Evolutionary conservation across 2,888 invertebrate genomes (phyloP).

Genomic region (Amiota communis): DNA sequence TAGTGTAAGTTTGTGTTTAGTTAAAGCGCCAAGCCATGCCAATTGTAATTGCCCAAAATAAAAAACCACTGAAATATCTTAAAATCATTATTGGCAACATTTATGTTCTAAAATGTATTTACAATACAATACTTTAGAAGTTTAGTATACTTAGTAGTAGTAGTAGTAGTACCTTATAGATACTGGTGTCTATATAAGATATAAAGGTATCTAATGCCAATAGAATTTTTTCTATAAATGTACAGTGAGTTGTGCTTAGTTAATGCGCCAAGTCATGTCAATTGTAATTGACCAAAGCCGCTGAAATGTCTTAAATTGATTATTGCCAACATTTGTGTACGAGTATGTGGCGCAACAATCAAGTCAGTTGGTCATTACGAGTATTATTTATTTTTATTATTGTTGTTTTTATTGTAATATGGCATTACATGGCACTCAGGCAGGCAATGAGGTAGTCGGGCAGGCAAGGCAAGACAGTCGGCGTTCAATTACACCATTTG

Average conservation of each 20-base stretch:
- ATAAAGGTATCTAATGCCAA: too few relatives aligned
- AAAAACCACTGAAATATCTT: not conserved
- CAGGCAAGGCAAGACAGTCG: not conserved
- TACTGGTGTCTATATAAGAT: too few relatives aligned
- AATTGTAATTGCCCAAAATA: not conserved
- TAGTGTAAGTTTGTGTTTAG: too few relatives aligned
- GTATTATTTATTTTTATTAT: not conserved
- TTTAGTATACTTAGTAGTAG: too few relatives aligned
- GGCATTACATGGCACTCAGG: constrained; percentile 9
- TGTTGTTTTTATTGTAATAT: constrained; percentile 19
- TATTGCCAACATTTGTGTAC: constrained; percentile 23
- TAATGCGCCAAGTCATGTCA: not conserved
- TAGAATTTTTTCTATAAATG: too few relatives aligned
- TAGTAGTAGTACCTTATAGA: too few relatives aligned
- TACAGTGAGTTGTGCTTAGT: too few relatives aligned
- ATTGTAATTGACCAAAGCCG: constrained; percentile 4
- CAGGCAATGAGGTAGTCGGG: not conserved
- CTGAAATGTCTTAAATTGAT: not conserved
- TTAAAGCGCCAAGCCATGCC: too few relatives aligned
- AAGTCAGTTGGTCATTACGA: constrained; percentile 3
- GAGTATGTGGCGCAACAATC: not conserved
- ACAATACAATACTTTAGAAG: too few relatives aligned
- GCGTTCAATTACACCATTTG: constrained; percentile 50
- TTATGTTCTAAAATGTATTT: too few relatives aligned
- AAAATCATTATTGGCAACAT: not conserved